These are phyloP conservation scores for Nymphalis polychloros DNA, from an alignment of 2,888 invertebrate genomes.

Conservation along the genomic window DNA sequence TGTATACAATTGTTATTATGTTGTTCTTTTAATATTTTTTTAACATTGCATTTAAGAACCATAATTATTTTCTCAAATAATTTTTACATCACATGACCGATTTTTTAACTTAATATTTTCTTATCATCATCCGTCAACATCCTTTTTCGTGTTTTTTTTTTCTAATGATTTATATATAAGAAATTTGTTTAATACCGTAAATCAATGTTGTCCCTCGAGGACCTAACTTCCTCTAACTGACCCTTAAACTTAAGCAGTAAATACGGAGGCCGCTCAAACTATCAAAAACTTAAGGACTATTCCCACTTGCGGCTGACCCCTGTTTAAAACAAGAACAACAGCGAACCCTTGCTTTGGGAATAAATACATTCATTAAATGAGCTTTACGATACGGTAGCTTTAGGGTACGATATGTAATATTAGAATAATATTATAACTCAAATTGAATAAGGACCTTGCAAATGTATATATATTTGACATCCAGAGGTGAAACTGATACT, in stretches of 20 bases:
- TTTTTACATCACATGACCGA: too few species aligned
- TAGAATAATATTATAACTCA: slow-evolving; percentile 34
- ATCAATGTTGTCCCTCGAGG: slow-evolving; percentile 56
- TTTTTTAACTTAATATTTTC: too few species aligned
- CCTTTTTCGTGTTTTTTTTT: background rate
- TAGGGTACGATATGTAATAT: slow-evolving; percentile 41
- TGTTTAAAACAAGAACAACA: slow-evolving; percentile 60
- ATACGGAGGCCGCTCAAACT: slow-evolving; percentile 77
- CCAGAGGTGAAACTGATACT: too few species aligned
- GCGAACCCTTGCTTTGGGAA: slow-evolving; percentile 46
- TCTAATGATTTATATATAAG: slow-evolving; percentile 4
- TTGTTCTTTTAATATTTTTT: too few species aligned
- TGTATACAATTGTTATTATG: too few species aligned
- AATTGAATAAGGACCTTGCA: background rate
- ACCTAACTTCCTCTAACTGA: slow-evolving; percentile 64
- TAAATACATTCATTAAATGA: slow-evolving; percentile 53
- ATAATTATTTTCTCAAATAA: too few species aligned
- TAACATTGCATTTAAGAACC: too few species aligned
- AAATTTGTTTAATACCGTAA: slow-evolving; percentile 29
- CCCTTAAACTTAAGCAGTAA: slow-evolving; percentile 79
- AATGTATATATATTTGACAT: background rate
- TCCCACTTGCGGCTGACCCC: slow-evolving; percentile 69
- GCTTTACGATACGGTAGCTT: too few species aligned
- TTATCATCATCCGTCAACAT: too few species aligned
- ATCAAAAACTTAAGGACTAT: slow-evolving; percentile 77